Percentiles rank a stretch among this genome's conserved stretches.
Evolutionary conservation across 2,797 vertebrate genomes (phyloP).

Genomic region (Gephyroberyx darwinii): DNA sequence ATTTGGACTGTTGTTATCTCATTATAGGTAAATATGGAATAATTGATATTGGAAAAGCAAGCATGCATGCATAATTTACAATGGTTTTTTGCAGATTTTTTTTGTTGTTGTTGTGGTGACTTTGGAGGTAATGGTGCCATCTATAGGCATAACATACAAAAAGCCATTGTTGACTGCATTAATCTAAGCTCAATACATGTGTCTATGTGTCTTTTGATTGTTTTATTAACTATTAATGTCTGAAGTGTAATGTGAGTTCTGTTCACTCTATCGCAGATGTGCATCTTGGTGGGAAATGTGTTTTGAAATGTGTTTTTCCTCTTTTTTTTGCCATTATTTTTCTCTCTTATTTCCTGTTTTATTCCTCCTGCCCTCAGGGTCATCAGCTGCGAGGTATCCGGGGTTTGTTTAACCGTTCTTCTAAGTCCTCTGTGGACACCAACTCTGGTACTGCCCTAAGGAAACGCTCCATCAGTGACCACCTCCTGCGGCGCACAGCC

Average conservation of each 20-base stretch:
- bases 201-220: slow-evolving; percentile 10
- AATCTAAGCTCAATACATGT: slow-evolving; percentile 3
- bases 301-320: not conserved
- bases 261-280: slow-evolving; percentile 8
- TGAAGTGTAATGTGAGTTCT: not conserved
- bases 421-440: slow-evolving; percentile 86
- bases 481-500: slow-evolving; percentile 92
- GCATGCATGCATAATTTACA: slow-evolving; percentile 40
- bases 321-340: not conserved
- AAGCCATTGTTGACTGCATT: slow-evolving; percentile 38
- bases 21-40: slow-evolving; percentile 27
- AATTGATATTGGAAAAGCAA: slow-evolving; percentile 6
- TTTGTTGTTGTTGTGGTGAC: slow-evolving; percentile 27
- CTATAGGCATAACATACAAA: slow-evolving; percentile 55
- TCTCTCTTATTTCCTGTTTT: slow-evolving; percentile 1
- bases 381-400: slow-evolving; percentile 93
- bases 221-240: slow-evolving; percentile 25
- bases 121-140: slow-evolving; percentile 58
- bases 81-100: slow-evolving; percentile 16
- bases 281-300: not conserved
- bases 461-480: slow-evolving; percentile 92
- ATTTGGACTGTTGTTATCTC: not conserved
- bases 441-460: slow-evolving; percentile 74
- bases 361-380: slow-evolving; percentile 75
- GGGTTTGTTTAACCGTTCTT: slow-evolving; percentile 90